Percentiles rank a stretch among this genome's conserved stretches.
Conservation (phyloP, 2,888 invertebrate species). For the Dynastes tityus region DNA sequence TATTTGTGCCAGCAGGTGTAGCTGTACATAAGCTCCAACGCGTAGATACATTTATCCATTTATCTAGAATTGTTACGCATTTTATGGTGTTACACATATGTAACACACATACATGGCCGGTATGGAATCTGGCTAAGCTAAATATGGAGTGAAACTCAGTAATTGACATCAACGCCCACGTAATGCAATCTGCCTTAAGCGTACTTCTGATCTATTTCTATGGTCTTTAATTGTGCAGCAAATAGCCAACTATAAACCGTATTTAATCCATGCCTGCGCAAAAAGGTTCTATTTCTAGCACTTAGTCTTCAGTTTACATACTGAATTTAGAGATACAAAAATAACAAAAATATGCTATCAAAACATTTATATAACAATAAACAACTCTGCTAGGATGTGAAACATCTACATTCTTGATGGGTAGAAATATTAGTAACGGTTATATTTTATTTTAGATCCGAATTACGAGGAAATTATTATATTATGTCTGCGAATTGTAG, state of each 20-base stretch:
- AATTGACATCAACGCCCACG: constrained; percentile 61
- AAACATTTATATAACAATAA: constrained; percentile 25
- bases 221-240: constrained; percentile 41
- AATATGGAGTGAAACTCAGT: constrained; percentile 61
- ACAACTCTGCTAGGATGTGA: constrained; percentile 7
- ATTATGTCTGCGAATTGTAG: not conserved
- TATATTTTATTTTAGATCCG: not conserved
- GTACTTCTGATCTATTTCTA: constrained; percentile 59
- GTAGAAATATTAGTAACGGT: not conserved
- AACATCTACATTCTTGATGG: constrained; percentile 1
- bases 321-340: not conserved
- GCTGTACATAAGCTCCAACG: constrained; percentile 40
- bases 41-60: constrained; percentile 42
- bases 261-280: constrained; percentile 10
- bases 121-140: constrained; percentile 56
- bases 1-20: constrained; percentile 46
- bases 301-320: not conserved
- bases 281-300: constrained; percentile 22
- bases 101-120: constrained; percentile 37
- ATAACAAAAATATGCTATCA: not conserved
- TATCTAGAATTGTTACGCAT: constrained; percentile 54
- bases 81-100: constrained; percentile 43
- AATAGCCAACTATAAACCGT: not conserved
- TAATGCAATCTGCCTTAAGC: constrained; percentile 56
- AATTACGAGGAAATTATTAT: not conserved